A percentile compares a stretch with the other conserved stretches of the same genome.
Evolutionary conservation across 2,113 vertebrate species (phyloP).

Genomic region (Hepsetus odoe): DNA sequence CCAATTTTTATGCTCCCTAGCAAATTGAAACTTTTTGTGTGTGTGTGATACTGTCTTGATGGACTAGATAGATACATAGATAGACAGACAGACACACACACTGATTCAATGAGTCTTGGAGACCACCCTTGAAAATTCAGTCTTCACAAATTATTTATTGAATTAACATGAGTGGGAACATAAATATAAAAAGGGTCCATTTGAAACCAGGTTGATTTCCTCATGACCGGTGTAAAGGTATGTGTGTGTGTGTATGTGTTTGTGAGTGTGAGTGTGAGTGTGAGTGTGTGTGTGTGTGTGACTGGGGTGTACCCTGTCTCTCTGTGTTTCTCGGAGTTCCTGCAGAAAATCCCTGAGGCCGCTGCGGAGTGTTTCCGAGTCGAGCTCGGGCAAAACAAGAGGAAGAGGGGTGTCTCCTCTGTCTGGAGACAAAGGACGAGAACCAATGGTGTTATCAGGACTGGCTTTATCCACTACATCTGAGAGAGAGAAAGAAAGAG

Average conservation of each 20-base stretch:
- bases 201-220: too few relatives aligned
- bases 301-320: slow-evolving; percentile 77
- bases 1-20: too few relatives aligned
- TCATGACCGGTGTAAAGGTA: background rate
- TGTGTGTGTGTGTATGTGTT: slow-evolving; percentile 25
- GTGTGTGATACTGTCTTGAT: too few relatives aligned
- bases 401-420: slow-evolving; percentile 61
- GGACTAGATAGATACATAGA: too few relatives aligned
- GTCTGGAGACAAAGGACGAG: slow-evolving; percentile 76
- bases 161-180: too few relatives aligned
- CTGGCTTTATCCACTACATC: slow-evolving; percentile 62
- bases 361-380: slow-evolving; percentile 80
- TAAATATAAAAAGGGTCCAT: too few relatives aligned
- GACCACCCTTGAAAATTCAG: too few relatives aligned
- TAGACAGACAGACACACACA: too few relatives aligned
- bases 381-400: slow-evolving; percentile 70
- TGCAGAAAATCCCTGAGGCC: slow-evolving; percentile 87
- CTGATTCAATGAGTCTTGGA: too few relatives aligned
- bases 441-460: slow-evolving; percentile 70
- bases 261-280: slow-evolving; percentile 1
- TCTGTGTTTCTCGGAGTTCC: slow-evolving; percentile 83
- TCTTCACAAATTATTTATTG: too few relatives aligned
- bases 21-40: too few relatives aligned
- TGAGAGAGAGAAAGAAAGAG: slow-evolving; percentile 19
- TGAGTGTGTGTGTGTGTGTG: background rate